Base-by-base conservation (phyloP, 2,797 vertebrate genomes). In the Xiphorhynchus erythropygius region DNA sequence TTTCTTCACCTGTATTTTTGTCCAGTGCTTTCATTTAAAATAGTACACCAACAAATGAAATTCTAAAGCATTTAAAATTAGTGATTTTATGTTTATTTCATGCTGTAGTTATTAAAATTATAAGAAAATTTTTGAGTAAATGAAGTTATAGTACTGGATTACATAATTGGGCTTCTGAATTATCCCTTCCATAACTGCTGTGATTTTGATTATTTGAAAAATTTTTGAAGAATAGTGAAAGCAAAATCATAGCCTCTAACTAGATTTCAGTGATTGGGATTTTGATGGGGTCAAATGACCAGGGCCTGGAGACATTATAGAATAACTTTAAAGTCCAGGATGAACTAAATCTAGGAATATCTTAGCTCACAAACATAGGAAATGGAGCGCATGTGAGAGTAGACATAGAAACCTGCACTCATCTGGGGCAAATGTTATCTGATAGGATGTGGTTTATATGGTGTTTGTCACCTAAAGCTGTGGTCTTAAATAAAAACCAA, bases 391-490 rank as follows among this genome's bases (percentile, higher is more conserved):
- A 39, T 3, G 5, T 19, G 35, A n/a, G 7, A 19, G 5, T 28
- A 50, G 19, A 21, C 10, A 41, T 7, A 9, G 32, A 32, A 8
- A 37, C 12, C 15, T 1, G 4, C 2, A 18, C 4, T 63, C 5
- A 10, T 25, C 46, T 85, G 55, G 21, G 24, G 52, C 8, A 69
- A 80, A 44, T 12, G 0, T 9, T 50, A 39, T 57, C 53, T 80
- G 57, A 14, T 42, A 74, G 16, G 17, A 23, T 71, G 16, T 49
- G 23, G 4, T 42, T 85, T 74, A 19, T 16, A 3, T 59, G 9
- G 10, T 50, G 1, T 69, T 73, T 83, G 21, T 18, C 44, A 53
- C 17, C 15, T 65, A 39, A 76, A 37, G 18, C 9, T n/a, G 14
- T 73, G 27, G 2, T 37, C 8, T 88, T 33, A 42, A 65, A 5